Percentiles rank a stretch among this genome's conserved stretches.
phyloP scores from a whole-genome alignment of 1,140 invertebrate species.

The Bursaphelenchus mucronatus region DNA sequence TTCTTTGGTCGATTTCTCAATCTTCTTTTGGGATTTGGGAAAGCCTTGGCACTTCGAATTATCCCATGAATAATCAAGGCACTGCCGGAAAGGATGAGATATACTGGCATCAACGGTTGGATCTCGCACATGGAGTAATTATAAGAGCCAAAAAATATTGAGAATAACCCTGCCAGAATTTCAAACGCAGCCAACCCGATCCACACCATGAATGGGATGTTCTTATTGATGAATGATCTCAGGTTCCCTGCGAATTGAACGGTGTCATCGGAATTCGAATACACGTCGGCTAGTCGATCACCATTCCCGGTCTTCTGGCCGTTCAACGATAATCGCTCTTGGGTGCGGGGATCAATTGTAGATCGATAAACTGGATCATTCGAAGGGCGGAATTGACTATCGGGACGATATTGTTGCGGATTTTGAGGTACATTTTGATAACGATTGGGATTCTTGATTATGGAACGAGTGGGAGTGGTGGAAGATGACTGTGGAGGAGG shows the following conservation, averaged over 20 bases:
- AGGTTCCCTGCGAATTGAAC: conserved; percentile 21
- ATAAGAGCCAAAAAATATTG: conserved; percentile 29
- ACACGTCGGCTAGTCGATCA: conserved; percentile 32
- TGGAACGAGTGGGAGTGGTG: conserved; percentile 5
- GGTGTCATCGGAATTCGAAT: conserved; percentile 31
- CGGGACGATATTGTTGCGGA: too few relatives aligned
- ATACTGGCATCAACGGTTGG: conserved; percentile 36
- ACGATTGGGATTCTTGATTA: conserved; percentile 16
- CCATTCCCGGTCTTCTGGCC: too few relatives aligned
- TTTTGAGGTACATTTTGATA: neutral
- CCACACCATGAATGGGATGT: conserved; percentile 23
- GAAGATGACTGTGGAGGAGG: neutral
- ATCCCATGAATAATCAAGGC: conserved; percentile 31
- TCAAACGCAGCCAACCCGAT: conserved; percentile 21
- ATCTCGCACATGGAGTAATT: conserved; percentile 33
- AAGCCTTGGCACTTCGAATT: conserved; percentile 7
- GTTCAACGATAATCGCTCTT: too few relatives aligned
- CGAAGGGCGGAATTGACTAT: too few relatives aligned
- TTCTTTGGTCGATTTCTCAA: conserved; percentile 8
- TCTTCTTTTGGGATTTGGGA: conserved; percentile 13
- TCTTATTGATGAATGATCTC: conserved; percentile 11
- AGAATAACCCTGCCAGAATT: conserved; percentile 23
- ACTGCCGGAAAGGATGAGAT: conserved; percentile 30
- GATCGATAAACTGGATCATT: too few relatives aligned
- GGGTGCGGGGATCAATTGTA: too few relatives aligned